Evolutionary conservation across 2,888 invertebrate species (phyloP).

Genomic region (Mythimna vitellina): DNA sequence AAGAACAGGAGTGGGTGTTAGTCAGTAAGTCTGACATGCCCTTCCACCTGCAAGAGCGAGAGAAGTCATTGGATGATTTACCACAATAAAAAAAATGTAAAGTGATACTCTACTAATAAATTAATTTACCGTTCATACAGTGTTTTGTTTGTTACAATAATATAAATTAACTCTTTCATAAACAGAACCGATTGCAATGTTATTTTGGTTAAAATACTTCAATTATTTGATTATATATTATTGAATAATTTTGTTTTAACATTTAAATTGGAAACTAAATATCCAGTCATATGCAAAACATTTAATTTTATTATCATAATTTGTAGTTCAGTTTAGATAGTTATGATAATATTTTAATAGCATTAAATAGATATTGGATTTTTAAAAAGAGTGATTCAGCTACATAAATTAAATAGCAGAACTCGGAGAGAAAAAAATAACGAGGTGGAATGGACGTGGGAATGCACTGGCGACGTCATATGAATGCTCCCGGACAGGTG

Average conservation of each 20-base stretch:
- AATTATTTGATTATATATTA: neutral
- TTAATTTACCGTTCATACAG: neutral
- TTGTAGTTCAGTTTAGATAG: neutral
- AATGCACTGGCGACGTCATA: too few species aligned
- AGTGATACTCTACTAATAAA: neutral
- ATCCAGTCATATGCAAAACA: neutral
- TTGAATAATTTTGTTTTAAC: slow-evolving; percentile 2
- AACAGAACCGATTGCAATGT: neutral
- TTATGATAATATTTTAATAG: neutral
- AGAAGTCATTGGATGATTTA: too few species aligned
- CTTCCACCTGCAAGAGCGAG: too few species aligned
- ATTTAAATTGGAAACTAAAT: neutral
- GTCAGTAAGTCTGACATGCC: too few species aligned
- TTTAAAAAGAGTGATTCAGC: too few species aligned
- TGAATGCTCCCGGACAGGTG: too few species aligned
- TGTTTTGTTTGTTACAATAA: neutral
- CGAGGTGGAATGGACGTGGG: too few species aligned
- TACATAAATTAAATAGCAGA: too few species aligned
- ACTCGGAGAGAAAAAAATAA: too few species aligned
- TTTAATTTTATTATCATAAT: slow-evolving; percentile 1
- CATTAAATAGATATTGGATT: neutral
- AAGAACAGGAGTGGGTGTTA: too few species aligned
- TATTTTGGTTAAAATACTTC: neutral
- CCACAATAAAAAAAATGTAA: too few species aligned
- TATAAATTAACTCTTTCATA: slow-evolving; percentile 1